Evolutionary conservation across 2,888 invertebrate genomes (phyloP), one percentile per base, ranked within the genome.

Genomic region (Lepeophtheirus nordmannii): DNA sequence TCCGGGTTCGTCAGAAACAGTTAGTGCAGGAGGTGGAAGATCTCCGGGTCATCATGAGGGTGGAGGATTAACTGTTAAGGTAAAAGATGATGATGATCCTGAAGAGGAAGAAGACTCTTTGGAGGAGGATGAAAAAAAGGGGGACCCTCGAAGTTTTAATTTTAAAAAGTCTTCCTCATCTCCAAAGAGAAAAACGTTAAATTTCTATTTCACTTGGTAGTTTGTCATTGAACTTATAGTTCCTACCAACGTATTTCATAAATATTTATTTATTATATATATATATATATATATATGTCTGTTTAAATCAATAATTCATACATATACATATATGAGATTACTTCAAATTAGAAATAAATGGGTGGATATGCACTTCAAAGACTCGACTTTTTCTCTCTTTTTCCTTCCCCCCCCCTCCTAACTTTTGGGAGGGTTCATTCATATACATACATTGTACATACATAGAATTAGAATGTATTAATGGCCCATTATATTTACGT

Each of bases 21-120:
- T 76, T 23, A 73, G 75, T 68, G 75, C 73, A 63, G 75, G 75
- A 1, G 75, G 74, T 62, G 74, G 75, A 39, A 71, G 73, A 17
- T 69, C 71, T 23, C 72, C 73, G 11, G 74, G 71, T 40, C 74
- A 73, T 58, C 73, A 75, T 67, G 75, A 74, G 23, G 75, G 75
- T 39, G 70, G 70, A 5, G 74, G 74, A 65, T 73, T 75, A 5
- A 75, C 74, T 41, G 69, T 76, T 38, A 68, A 74, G 63, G 76
- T 76, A 69, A 75, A 62, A 23, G 30, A 57, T 23, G 22, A 20
- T 11, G 10, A 11, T 5, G 8, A 9, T 17, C 17, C 17, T 57
- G 10, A 10, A 30, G 30, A 30, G n/a, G 30, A 57, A 11, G 30
- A 10, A 57, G 40, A 39, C 20, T 10, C 17, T 14, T 17, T 12